Evolutionary conservation across 2,797 vertebrate species (phyloP).

Genomic region (Dendrocincla fuliginosa): DNA sequence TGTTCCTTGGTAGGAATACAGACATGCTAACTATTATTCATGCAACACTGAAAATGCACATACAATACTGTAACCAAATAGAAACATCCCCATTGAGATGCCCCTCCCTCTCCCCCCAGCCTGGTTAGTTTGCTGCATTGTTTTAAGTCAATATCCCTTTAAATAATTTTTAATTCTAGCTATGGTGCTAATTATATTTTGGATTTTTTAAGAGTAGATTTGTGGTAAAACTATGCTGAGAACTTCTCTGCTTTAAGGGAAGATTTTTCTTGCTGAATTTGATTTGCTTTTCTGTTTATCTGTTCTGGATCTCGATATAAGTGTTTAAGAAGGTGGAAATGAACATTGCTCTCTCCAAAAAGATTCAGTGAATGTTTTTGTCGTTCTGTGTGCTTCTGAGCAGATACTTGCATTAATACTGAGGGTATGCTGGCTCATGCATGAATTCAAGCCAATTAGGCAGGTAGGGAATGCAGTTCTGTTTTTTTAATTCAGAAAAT

Average conservation of each 20-base stretch:
- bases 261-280: neutral
- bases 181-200: neutral
- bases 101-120: neutral
- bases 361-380: neutral
- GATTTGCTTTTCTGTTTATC: conserved; percentile 22
- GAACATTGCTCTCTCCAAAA: conserved; percentile 38
- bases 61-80: neutral
- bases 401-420: conserved; percentile 4
- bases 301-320: neutral
- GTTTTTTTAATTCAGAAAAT: neutral
- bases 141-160: conserved; percentile 3
- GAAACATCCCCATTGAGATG: neutral
- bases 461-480: neutral
- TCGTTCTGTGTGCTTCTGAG: conserved; percentile 22
- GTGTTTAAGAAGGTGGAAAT: conserved; percentile 33
- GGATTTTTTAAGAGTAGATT: neutral
- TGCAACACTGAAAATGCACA: neutral
- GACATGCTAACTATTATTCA: neutral
- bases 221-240: neutral
- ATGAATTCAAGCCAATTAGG: conserved; percentile 36
- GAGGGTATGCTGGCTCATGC: neutral
- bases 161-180: conserved; percentile 22
- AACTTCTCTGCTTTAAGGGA: neutral
- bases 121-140: neutral
- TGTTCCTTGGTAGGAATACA: neutral